Conservation (phyloP, 2,797 vertebrate genomes). For the Telmatherina bonti region DNA sequence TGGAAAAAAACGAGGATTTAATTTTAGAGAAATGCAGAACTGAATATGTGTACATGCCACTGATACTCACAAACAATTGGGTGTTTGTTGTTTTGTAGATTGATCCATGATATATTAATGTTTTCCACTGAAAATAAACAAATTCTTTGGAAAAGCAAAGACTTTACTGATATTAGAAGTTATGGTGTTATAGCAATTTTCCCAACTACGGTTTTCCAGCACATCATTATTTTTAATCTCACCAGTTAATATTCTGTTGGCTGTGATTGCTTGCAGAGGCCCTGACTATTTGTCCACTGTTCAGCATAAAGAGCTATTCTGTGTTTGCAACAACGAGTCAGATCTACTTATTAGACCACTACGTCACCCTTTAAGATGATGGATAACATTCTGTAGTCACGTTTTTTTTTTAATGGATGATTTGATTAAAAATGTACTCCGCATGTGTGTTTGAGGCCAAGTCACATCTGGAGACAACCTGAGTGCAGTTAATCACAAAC, state of each 20-base stretch:
- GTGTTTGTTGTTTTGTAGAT: constrained; percentile 55
- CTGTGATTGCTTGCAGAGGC: constrained; percentile 57
- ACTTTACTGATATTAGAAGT: constrained; percentile 38
- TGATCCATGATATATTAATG: constrained; percentile 51
- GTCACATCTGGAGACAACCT: constrained; percentile 79
- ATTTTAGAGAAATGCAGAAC: constrained; percentile 32
- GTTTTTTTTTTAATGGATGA: constrained; percentile 48
- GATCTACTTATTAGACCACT: constrained; percentile 66
- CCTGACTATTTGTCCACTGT: constrained; percentile 70
- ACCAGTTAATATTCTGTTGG: constrained; percentile 44
- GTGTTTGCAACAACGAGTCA: constrained; percentile 64
- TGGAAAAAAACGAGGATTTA: constrained; percentile 53
- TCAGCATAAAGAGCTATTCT: constrained; percentile 60
- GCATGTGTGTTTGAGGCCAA: constrained; percentile 38
- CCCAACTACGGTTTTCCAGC: constrained; percentile 59
- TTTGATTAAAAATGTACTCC: constrained; percentile 58
- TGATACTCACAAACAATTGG: constrained; percentile 51
- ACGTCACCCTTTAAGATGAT: constrained; percentile 62
- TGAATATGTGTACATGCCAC: constrained; percentile 27
- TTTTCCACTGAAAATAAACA: constrained; percentile 54
- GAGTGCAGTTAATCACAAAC: constrained; percentile 71
- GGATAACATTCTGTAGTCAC: constrained; percentile 60
- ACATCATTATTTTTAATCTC: constrained; percentile 57
- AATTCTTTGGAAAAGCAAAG: constrained; percentile 45
- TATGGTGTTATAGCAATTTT: constrained; percentile 28